Conservation (phyloP, 2,113 vertebrate species). For the Accipiter cooperii region DNA sequence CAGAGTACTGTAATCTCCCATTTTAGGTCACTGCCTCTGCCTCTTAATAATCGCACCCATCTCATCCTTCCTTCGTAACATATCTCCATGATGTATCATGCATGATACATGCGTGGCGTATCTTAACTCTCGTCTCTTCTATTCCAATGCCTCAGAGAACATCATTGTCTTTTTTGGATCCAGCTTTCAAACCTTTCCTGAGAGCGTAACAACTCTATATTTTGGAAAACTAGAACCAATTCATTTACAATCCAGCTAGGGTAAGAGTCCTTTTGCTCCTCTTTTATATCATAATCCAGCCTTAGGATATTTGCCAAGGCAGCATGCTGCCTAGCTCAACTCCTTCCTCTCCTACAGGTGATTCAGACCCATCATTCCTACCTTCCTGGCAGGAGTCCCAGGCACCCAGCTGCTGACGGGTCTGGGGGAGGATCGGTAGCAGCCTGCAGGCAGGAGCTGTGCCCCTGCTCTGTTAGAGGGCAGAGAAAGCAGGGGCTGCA, state of each 20-base stretch:
- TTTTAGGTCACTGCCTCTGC: background rate
- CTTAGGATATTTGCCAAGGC: background rate
- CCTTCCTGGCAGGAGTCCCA: background rate
- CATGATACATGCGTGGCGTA: no score
- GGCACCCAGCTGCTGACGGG: background rate
- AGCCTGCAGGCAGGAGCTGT: background rate
- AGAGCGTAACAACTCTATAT: background rate
- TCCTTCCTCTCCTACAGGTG: background rate
- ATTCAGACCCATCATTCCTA: background rate
- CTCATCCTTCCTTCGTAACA: background rate
- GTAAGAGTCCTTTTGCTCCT: background rate
- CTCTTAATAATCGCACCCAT: background rate
- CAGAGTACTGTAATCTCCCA: background rate
- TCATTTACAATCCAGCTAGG: background rate
- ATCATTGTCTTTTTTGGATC: background rate
- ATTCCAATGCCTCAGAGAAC: background rate
- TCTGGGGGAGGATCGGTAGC: background rate
- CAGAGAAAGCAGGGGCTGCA: background rate
- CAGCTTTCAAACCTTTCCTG: background rate
- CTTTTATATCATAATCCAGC: background rate
- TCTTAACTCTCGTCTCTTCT: background rate
- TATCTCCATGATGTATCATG: background rate
- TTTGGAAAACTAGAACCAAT: background rate
- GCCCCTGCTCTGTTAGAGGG: accelerated
- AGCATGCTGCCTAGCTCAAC: background rate